Conservation (phyloP, 2,888 invertebrate species). For the Dryobotodes eremita region DNA sequence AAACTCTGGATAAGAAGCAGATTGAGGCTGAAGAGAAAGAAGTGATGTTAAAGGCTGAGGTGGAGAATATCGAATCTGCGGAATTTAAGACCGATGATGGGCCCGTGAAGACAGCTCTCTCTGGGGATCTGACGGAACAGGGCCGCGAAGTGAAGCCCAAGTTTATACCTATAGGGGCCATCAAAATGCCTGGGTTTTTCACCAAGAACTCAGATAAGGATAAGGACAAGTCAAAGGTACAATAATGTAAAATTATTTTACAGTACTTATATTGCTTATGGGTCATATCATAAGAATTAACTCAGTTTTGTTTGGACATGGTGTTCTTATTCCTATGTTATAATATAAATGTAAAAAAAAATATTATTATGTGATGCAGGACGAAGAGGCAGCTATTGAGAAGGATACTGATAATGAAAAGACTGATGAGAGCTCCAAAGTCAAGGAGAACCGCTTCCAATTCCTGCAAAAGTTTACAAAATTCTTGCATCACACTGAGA, state of each 20-base stretch:
- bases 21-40: slow-evolving; percentile 93
- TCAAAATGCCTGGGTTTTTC: slow-evolving; percentile 96
- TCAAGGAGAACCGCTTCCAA: slow-evolving; percentile 82
- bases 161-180: slow-evolving; percentile 96
- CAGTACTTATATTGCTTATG: neutral
- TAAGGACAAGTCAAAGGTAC: slow-evolving; percentile 94
- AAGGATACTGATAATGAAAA: slow-evolving; percentile 84
- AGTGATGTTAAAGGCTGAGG: slow-evolving; percentile 91
- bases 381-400: slow-evolving; percentile 84
- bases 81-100: slow-evolving; percentile 87
- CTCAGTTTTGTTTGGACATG: neutral
- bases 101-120: slow-evolving; percentile 88
- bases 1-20: slow-evolving; percentile 92
- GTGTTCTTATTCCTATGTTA: neutral
- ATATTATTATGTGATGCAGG: slow-evolving; percentile 69
- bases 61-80: slow-evolving; percentile 85
- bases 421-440: slow-evolving; percentile 81
- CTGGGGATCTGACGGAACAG: slow-evolving; percentile 91
- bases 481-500: slow-evolving; percentile 81
- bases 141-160: slow-evolving; percentile 95
- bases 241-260: neutral
- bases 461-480: slow-evolving; percentile 85
- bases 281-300: too few relatives aligned
- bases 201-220: slow-evolving; percentile 94
- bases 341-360: neutral